Evolutionary conservation across 2,113 vertebrate genomes (phyloP).

Genomic region (Meriones unguiculatus): DNA sequence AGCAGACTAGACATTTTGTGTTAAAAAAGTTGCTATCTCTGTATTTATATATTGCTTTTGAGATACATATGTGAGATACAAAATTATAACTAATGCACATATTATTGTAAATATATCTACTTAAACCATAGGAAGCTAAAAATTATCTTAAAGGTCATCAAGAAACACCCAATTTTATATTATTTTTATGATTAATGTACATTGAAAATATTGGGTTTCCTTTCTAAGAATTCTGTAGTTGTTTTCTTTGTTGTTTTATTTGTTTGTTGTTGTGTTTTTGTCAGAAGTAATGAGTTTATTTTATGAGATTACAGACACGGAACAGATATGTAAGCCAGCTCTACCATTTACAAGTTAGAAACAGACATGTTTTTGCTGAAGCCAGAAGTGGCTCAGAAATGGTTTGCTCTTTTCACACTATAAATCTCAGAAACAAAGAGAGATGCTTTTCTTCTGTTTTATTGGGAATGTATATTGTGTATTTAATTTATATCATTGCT

Average conservation of each 20-base stretch:
- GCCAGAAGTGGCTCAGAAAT: slow-evolving; percentile 49
- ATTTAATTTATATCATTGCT: slow-evolving; percentile 73
- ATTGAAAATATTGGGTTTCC: background rate
- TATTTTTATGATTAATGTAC: slow-evolving; percentile 11
- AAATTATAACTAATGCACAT: slow-evolving; percentile 31
- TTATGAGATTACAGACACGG: no score
- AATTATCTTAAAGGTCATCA: slow-evolving; percentile 22
- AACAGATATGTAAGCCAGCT: background rate
- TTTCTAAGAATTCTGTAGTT: slow-evolving; percentile 3
- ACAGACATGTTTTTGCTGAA: slow-evolving; percentile 41
- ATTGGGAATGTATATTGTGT: slow-evolving; percentile 34
- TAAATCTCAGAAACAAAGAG: slow-evolving; percentile 45
- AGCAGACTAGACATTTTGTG: background rate
- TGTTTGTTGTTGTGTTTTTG: no score
- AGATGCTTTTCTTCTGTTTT: slow-evolving; percentile 60
- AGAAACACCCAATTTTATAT: background rate
- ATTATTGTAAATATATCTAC: slow-evolving; percentile 14
- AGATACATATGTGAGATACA: background rate
- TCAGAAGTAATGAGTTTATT: no score
- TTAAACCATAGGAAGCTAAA: slow-evolving; percentile 47
- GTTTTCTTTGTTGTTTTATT: background rate
- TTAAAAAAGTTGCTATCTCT: background rate
- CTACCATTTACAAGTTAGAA: slow-evolving; percentile 41
- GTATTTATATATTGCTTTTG: background rate
- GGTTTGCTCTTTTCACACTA: slow-evolving; percentile 39